These are phyloP conservation scores for Clupea harengus DNA, from an alignment of 2,113 vertebrate genomes.

Conservation along the genomic window DNA sequence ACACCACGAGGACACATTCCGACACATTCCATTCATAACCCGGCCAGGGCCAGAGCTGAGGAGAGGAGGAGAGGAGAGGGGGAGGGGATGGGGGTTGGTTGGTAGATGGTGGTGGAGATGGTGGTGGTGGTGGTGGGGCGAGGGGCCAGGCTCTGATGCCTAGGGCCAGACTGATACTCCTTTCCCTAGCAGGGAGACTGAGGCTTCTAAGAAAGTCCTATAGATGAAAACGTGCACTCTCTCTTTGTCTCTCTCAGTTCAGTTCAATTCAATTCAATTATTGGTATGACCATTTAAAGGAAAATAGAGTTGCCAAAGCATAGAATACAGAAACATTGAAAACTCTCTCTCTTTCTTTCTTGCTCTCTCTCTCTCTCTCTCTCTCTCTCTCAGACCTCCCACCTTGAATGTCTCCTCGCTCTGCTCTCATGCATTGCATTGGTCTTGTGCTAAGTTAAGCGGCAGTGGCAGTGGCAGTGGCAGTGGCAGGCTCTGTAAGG, in stretches of 20 bases:
- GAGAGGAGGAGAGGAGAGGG: background rate
- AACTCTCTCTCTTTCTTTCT: background rate
- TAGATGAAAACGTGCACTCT: background rate
- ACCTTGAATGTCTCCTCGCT: background rate
- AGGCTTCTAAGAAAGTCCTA: background rate
- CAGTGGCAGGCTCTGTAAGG: background rate
- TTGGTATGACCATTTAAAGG: no score
- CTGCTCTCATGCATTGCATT: background rate
- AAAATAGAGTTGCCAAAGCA: no score
- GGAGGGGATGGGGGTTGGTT: background rate
- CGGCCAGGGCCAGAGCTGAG: slow-evolving; percentile 30
- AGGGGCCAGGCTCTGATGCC: background rate
- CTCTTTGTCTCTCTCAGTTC: background rate
- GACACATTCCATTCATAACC: slow-evolving; percentile 48
- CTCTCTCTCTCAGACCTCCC: background rate
- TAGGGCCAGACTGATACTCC: background rate
- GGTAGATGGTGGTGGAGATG: background rate
- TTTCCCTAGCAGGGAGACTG: background rate
- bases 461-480: background rate
- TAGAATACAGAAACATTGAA: no score
- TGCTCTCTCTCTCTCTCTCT: background rate
- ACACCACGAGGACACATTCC: slow-evolving; percentile 40
- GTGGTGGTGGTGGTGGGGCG: background rate
- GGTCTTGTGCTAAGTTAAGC: background rate
- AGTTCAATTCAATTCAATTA: no score